These are phyloP conservation scores for Bombyx mori DNA, from an alignment of 1,140 invertebrate genomes.

Conservation along the genomic window DNA sequence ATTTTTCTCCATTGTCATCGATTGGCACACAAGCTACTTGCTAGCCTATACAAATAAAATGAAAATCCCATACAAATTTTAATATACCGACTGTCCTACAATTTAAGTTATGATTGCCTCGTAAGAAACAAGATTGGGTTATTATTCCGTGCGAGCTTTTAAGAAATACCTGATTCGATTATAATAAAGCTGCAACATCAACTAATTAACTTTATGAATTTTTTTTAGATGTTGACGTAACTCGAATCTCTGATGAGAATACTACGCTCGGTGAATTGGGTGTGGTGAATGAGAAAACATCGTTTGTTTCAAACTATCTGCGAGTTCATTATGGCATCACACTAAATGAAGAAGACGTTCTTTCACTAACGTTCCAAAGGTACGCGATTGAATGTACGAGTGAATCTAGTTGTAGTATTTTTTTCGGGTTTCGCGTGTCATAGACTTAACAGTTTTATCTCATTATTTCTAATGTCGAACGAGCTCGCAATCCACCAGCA, in stretches of 20 bases:
- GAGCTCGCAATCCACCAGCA: neutral
- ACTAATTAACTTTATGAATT: neutral
- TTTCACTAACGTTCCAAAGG: neutral
- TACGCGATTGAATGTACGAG: neutral
- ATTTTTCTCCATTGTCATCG: no score
- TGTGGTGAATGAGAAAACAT: neutral
- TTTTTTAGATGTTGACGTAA: neutral
- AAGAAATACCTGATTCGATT: neutral
- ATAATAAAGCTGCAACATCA: neutral
- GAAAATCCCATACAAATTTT: neutral
- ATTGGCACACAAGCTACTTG: neutral
- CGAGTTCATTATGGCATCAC: neutral
- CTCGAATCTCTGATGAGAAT: neutral
- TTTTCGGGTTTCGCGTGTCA: neutral
- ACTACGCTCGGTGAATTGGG: slow-evolving; percentile 1
- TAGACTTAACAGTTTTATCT: neutral
- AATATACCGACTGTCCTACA: neutral
- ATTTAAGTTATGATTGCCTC: no score
- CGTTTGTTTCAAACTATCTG: neutral
- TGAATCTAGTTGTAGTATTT: neutral
- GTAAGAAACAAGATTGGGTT: neutral
- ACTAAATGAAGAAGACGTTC: neutral
- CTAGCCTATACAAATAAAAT: neutral
- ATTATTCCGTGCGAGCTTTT: neutral
- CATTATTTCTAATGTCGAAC: neutral